These are phyloP conservation scores for Petrocephalus sullivani DNA, from an alignment of 2,797 vertebrate genomes.

Conservation along the genomic window DNA sequence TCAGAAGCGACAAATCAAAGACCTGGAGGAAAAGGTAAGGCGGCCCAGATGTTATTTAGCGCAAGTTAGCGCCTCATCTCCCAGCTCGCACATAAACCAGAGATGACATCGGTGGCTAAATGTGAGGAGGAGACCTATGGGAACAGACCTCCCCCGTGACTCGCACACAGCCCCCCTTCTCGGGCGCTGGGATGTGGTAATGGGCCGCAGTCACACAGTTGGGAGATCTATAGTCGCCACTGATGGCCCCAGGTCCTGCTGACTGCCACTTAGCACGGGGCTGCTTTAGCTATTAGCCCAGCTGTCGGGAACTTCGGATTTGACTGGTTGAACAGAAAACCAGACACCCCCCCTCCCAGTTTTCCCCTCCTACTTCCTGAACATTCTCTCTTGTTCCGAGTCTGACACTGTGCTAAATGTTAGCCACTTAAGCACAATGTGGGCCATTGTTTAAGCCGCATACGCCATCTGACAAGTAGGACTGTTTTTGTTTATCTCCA, in stretches of 20 bases:
- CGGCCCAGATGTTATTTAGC: neutral
- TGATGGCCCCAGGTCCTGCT: neutral
- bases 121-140: neutral
- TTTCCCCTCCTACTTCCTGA: neutral
- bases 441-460: neutral
- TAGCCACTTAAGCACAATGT: neutral
- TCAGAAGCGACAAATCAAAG: constrained; percentile 98
- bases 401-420: neutral
- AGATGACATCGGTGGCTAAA: neutral
- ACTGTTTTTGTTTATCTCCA: neutral
- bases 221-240: neutral
- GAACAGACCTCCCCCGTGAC: neutral
- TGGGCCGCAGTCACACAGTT: neutral
- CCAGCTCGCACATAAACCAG: neutral
- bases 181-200: neutral
- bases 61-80: neutral
- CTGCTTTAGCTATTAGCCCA: constrained; percentile 10
- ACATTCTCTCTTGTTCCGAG: neutral
- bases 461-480: neutral
- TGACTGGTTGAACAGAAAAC: neutral
- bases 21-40: constrained; percentile 94
- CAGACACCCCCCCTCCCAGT: neutral
- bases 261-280: neutral
- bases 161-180: neutral
- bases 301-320: neutral